A percentile compares a stretch with the other conserved stretches of the same genome.
Conservation (phyloP, 2,113 vertebrate genomes). For the Rynchops niger region DNA sequence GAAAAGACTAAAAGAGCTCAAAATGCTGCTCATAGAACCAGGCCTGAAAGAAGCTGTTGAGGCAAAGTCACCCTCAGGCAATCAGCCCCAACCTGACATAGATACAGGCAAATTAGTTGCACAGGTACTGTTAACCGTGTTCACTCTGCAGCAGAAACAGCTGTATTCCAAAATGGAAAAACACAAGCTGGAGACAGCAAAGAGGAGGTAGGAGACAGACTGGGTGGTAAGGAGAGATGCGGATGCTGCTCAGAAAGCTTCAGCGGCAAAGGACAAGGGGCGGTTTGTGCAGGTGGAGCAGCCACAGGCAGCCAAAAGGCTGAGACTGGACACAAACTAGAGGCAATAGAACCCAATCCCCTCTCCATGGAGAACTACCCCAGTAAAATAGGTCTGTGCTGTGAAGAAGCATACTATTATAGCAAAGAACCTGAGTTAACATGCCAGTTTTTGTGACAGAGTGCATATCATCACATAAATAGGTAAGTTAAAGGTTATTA, state of each 20-base stretch:
- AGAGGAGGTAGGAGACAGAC: background rate
- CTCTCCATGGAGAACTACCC: background rate
- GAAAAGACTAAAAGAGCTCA: background rate
- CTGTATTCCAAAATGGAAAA: background rate
- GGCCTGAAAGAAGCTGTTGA: constrained; percentile 3
- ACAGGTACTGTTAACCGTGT: background rate
- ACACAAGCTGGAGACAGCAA: background rate
- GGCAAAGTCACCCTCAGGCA: constrained; percentile 19
- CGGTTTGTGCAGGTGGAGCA: background rate
- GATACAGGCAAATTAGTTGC: constrained; percentile 18
- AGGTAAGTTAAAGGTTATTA: background rate
- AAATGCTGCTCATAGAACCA: background rate
- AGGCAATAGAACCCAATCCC: background rate
- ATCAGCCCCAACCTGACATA: background rate
- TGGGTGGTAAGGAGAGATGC: background rate
- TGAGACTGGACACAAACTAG: background rate
- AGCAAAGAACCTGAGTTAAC: background rate
- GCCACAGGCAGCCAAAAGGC: background rate
- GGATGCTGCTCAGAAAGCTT: background rate
- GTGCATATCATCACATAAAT: too few species aligned
- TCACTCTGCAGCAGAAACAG: background rate
- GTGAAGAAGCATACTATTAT: background rate
- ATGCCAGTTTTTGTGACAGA: background rate
- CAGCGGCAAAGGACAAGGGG: background rate
- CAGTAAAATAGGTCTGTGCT: background rate